Percentiles rank a stretch among this genome's conserved stretches.
Conservation (phyloP, 2,888 invertebrate genomes). For the Prosopocoilus inquinatus region DNA sequence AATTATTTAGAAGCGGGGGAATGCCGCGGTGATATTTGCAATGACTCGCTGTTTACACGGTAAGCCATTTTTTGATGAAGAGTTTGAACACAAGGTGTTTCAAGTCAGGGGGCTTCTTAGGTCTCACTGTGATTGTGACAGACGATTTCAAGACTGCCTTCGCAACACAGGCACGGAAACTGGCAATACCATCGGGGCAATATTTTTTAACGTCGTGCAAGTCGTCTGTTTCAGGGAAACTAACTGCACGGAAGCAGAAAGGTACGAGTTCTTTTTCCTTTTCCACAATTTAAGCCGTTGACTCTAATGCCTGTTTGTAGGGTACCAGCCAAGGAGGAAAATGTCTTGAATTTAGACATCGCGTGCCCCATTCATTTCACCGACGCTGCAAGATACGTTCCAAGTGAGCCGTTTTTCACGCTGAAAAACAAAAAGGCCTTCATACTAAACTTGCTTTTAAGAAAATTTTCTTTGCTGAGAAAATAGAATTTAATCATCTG, state of each 20-base stretch:
- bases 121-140: conserved; percentile 75
- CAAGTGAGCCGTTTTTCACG: conserved; percentile 13
- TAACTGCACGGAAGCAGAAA: conserved; percentile 62
- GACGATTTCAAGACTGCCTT: conserved; percentile 67
- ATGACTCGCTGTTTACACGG: conserved; percentile 65
- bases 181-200: conserved; percentile 69
- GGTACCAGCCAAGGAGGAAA: conserved; percentile 6
- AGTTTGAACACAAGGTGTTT: neutral
- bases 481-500: neutral
- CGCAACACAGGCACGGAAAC: conserved; percentile 65
- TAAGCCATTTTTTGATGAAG: conserved; percentile 33
- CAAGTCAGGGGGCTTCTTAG: conserved; percentile 40
- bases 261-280: conserved; percentile 47
- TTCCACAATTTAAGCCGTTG: conserved; percentile 1
- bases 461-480: neutral
- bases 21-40: conserved; percentile 65
- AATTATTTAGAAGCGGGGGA: conserved; percentile 59
- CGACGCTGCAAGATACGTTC: conserved; percentile 12
- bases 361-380: conserved; percentile 15
- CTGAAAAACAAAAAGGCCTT: conserved; percentile 13
- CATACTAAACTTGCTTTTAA: conserved; percentile 5
- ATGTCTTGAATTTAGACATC: neutral
- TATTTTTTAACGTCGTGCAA: conserved; percentile 74
- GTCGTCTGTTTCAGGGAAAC: conserved; percentile 70
- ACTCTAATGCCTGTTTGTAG: conserved; percentile 15